phyloP scores from a whole-genome alignment of 2,888 invertebrate species.

The Cactoblastis cactorum region DNA sequence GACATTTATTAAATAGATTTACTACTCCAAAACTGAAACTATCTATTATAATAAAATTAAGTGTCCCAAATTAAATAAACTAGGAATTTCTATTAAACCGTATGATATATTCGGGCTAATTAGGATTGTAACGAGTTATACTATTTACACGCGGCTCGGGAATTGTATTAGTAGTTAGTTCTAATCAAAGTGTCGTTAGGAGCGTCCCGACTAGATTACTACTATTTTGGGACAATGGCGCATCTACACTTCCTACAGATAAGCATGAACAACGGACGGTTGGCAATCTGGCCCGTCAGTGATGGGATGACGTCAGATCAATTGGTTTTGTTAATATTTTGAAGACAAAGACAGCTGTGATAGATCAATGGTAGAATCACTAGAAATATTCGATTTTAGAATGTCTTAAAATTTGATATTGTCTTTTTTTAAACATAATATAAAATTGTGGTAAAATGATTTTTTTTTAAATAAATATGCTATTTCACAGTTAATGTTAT shows the following conservation, averaged over 20 bases:
- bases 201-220: slow-evolving; percentile 54
- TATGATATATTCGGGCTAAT: slow-evolving; percentile 4
- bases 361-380: no score
- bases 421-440: no score
- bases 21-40: no score
- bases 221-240: slow-evolving; percentile 53
- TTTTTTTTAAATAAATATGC: no score
- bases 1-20: no score
- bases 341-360: not conserved
- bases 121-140: slow-evolving; percentile 21
- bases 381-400: no score
- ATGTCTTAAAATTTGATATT: no score
- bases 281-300: slow-evolving; percentile 18
- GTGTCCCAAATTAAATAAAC: no score
- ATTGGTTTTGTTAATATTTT: slow-evolving; percentile 1
- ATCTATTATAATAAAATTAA: no score
- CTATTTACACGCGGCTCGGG: not conserved
- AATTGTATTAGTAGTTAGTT: slow-evolving; percentile 29
- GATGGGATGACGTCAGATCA: slow-evolving; percentile 18
- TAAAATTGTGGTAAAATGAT: no score
- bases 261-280: slow-evolving; percentile 23
- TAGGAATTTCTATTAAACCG: not conserved
- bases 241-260: slow-evolving; percentile 53
- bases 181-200: slow-evolving; percentile 67
- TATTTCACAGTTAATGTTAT: no score